Evolutionary conservation across 2,113 vertebrate genomes (phyloP).

Genomic region (Notothenia rossii): DNA sequence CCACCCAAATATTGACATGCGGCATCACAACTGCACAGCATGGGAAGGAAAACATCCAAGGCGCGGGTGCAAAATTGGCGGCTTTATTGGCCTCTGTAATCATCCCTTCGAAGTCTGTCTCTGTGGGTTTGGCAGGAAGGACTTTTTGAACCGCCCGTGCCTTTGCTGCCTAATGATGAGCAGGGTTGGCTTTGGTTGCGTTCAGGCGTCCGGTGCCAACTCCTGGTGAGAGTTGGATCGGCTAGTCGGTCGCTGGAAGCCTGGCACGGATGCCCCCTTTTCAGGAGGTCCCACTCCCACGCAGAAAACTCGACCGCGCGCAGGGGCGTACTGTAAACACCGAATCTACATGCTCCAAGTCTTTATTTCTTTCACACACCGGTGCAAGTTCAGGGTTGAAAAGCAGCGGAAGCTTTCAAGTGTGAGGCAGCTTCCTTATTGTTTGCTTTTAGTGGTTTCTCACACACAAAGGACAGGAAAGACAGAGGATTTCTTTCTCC

Average conservation of each 20-base stretch:
- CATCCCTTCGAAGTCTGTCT: conserved; percentile 18
- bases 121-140: conserved; percentile 60
- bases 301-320: conserved; percentile 23
- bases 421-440: conserved; percentile 3
- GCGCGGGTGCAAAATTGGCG: conserved; percentile 31
- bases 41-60: conserved; percentile 61
- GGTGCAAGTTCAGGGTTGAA: conserved; percentile 4
- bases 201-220: conserved; percentile 59
- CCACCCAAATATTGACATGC: conserved; percentile 77
- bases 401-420: not conserved
- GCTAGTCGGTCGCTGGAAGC: conserved; percentile 48
- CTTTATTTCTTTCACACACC: not conserved
- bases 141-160: conserved; percentile 54
- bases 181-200: conserved; percentile 54
- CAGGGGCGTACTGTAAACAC: conserved; percentile 37
- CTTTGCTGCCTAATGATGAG: conserved; percentile 70
- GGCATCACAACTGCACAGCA: conserved; percentile 69
- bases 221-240: conserved; percentile 66
- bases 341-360: not conserved
- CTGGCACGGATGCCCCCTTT: conserved; percentile 65
- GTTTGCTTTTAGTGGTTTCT: conserved; percentile 10
- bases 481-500: conserved; percentile 41
- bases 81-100: conserved; percentile 61
- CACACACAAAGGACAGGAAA: conserved; percentile 47
- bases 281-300: conserved; percentile 61